phyloP scores from a whole-genome alignment of 2,797 vertebrate species.

The Propithecus deckenii region DNA sequence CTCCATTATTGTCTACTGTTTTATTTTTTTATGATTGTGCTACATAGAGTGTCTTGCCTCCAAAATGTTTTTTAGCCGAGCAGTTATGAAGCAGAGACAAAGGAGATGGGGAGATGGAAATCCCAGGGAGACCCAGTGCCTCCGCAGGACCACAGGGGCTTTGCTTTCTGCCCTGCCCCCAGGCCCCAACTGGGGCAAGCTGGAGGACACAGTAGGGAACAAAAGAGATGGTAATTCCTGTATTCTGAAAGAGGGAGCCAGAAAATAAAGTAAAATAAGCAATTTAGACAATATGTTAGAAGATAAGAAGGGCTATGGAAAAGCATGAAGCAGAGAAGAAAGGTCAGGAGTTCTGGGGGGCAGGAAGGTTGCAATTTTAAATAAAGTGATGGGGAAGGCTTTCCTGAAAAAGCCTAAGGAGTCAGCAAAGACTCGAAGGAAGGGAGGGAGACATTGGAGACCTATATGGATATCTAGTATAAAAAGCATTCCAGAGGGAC shows the following conservation, averaged over 20 bases:
- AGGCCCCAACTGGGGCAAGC: not conserved
- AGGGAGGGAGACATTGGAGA: not conserved
- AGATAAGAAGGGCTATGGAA: not conserved
- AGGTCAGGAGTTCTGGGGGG: fast-evolving
- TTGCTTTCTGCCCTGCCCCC: not conserved
- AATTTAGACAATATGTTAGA: not conserved
- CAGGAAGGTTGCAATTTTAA: not conserved
- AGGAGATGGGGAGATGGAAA: not conserved
- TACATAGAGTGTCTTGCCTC: not conserved
- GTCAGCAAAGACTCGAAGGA: not conserved
- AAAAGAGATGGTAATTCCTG: not conserved
- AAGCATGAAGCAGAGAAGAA: not conserved
- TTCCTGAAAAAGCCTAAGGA: not conserved
- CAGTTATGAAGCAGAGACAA: not conserved
- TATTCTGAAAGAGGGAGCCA: not conserved
- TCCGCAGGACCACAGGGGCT: not conserved
- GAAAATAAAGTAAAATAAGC: not conserved
- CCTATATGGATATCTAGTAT: not conserved
- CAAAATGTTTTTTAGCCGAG: not conserved
- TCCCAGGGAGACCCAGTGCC: not conserved
- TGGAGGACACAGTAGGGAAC: too few species aligned
- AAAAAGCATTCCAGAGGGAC: not conserved
- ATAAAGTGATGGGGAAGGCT: not conserved
- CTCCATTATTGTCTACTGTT: not conserved
- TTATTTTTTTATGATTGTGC: not conserved